A percentile compares a stretch with the other conserved stretches of the same genome.
Evolutionary conservation across 2,113 vertebrate genomes (phyloP).

Genomic region (Mohoua ochrocephala): DNA sequence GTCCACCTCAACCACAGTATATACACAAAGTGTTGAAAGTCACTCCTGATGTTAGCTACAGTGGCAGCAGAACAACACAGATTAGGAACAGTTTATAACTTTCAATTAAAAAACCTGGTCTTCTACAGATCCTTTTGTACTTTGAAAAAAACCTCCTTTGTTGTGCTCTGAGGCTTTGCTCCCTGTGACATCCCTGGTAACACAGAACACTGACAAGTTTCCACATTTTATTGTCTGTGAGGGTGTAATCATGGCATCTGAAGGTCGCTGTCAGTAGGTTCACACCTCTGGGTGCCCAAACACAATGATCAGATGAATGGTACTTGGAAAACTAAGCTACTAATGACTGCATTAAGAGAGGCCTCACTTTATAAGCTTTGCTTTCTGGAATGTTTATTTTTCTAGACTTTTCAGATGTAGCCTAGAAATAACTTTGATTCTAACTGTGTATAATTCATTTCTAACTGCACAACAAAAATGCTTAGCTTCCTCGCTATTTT

Average conservation of each 20-base stretch:
- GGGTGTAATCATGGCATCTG: not conserved
- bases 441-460: slow-evolving; percentile 21
- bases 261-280: not conserved
- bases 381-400: slow-evolving; percentile 18
- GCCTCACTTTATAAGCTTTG: not conserved
- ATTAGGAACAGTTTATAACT: not conserved
- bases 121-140: not conserved
- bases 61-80: not conserved
- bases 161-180: not conserved
- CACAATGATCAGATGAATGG: not conserved
- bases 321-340: not conserved
- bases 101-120: not conserved
- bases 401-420: not conserved
- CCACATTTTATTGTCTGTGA: not conserved
- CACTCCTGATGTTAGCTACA: not conserved
- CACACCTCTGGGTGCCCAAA: not conserved
- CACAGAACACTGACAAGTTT: not conserved
- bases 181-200: not conserved
- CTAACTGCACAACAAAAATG: slow-evolving; percentile 36
- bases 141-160: not conserved
- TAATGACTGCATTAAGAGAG: not conserved
- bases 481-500: slow-evolving; percentile 40
- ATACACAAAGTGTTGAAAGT: not conserved
- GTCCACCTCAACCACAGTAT: not conserved
- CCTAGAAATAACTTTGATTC: slow-evolving; percentile 32